A percentile compares a stretch with the other conserved stretches of the same genome.
Evolutionary conservation across 2,888 invertebrate species (phyloP).

Genomic region (Oxystoma pomonae): DNA sequence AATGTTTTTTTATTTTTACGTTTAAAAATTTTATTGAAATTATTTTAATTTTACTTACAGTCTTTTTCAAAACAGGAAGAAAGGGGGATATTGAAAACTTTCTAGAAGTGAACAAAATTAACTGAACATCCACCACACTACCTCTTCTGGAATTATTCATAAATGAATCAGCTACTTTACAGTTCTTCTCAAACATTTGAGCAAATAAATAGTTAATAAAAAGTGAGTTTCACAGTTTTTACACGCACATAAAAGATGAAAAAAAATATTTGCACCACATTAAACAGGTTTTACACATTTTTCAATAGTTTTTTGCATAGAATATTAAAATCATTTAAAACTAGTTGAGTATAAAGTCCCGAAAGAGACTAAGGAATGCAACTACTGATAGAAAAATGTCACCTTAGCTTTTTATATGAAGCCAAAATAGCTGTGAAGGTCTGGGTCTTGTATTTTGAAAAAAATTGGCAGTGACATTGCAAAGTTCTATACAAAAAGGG

Average conservation of each 20-base stretch:
- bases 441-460: constrained; percentile 12
- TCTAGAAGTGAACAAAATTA: constrained; percentile 18
- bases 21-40: no score
- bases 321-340: neutral
- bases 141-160: constrained; percentile 10
- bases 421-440: constrained; percentile 18
- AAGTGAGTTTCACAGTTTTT: neutral
- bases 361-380: neutral
- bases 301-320: neutral
- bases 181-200: neutral
- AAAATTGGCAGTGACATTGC: constrained; percentile 16
- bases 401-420: constrained; percentile 17
- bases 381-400: constrained; percentile 12
- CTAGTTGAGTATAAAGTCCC: neutral
- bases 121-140: constrained; percentile 20
- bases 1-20: no score
- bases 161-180: neutral
- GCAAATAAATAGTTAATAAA: neutral
- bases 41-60: constrained; percentile 21
- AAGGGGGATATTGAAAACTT: constrained; percentile 23
- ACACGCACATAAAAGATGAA: no score
- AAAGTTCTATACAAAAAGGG: no score
- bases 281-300: constrained; percentile 10
- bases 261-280: no score
- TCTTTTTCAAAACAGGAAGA: constrained; percentile 5